A percentile compares a stretch with the other conserved stretches of the same genome.
Evolutionary conservation across 2,888 invertebrate species (phyloP).

Genomic region (Oscheius sp.): DNA sequence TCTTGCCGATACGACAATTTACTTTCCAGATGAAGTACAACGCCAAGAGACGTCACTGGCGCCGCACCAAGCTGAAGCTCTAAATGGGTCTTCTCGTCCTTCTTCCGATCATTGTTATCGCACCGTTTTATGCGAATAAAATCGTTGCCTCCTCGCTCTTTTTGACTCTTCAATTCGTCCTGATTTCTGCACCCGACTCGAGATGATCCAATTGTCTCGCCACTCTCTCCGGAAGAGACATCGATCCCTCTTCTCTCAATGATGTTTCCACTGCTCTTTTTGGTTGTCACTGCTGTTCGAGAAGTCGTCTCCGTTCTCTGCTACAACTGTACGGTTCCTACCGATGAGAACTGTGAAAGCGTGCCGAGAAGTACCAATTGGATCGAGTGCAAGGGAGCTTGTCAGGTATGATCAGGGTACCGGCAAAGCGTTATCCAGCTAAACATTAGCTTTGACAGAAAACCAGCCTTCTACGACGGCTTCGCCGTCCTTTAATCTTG

Average conservation of each 20-base stretch:
- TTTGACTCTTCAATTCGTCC: background rate
- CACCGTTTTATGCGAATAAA: conserved; percentile 14
- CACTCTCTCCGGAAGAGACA: conserved; percentile 10
- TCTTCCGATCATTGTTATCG: conserved; percentile 14
- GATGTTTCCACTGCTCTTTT: conserved; percentile 14
- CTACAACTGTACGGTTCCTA: conserved; percentile 46
- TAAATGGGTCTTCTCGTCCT: conserved; percentile 48
- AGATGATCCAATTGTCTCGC: conserved; percentile 22
- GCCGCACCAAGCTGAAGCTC: conserved; percentile 74
- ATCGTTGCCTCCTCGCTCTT: conserved; percentile 22
- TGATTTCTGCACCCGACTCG: background rate
- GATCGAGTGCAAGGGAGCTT: conserved; percentile 46
- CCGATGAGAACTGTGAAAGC: conserved; percentile 39
- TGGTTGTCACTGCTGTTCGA: conserved; percentile 9
- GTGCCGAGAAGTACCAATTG: conserved; percentile 44
- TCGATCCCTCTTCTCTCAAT: conserved; percentile 3
- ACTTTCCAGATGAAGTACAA: conserved; percentile 76
- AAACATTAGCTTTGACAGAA: too few relatives aligned
- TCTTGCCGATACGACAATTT: conserved; percentile 13
- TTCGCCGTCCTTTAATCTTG: too few relatives aligned
- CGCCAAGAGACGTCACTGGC: conserved; percentile 73
- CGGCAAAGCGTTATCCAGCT: background rate
- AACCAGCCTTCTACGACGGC: too few relatives aligned
- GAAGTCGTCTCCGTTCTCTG: conserved; percentile 35
- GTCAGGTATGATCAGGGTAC: conserved; percentile 40